Evolutionary conservation across 2,113 vertebrate species (phyloP), one percentile per base, ranked within the genome.

Genomic region (Casuarius casuarius): DNA sequence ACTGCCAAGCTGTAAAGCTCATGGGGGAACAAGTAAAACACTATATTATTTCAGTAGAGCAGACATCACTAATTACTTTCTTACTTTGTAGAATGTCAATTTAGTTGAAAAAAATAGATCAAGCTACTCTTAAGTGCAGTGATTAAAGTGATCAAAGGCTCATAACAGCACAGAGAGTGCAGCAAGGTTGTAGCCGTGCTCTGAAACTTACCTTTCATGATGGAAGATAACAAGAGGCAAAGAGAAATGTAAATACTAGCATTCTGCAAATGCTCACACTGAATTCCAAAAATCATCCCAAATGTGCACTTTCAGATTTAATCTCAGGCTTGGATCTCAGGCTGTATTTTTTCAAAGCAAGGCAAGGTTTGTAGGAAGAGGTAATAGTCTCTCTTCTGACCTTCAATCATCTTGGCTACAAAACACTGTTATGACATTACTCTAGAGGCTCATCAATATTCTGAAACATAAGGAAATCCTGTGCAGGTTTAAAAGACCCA

Each of bases 71-170:
- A 94, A 95, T 95, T 94, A 83, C 71, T 31, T 73, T 94, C 49
- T 89, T 89, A 85, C 84, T 54, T 90, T 46, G 72, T 74, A 74
- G 82, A 92, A 95, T 94, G 65, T 90, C 87, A 92, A 91, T 90
- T 96, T 91, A 95, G 63, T 66, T 95, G 63, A 90, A 94, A 46
- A 92, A 92, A 94, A 78, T 81, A 91, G 59, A 94, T 92, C 81
- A 90, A 90, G 67, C 59, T 86, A 62, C 59, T 86, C 78, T 87
- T 92, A 95, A 97, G 63, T 78, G 49, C 63, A 74, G 74, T 52
- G 91, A 95, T 95, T 97, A 95, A 87, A 90, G 75, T 86, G 92
- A 97, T 95, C 92, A 94, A 94, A 96, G 59, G 75, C 89, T 92
- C 51, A 1, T 83, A 97, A 85, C n/a, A 70, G 89, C 74, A 74